Conservation (phyloP, 2,113 vertebrate species). For the Hylia prasina region DNA sequence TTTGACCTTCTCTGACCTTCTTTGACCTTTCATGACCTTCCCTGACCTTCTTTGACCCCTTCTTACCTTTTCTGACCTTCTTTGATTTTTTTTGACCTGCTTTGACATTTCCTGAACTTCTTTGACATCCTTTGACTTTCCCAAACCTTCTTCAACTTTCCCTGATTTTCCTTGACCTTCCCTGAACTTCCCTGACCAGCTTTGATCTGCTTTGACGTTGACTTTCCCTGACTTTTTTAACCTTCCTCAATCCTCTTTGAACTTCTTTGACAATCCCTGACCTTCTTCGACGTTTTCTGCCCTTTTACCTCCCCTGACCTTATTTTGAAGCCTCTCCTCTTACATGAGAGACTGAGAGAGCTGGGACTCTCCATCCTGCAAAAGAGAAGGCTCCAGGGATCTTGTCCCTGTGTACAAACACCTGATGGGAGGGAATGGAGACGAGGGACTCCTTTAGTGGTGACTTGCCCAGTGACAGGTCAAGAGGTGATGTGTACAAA, state of each 20-base stretch:
- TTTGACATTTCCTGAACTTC: neutral
- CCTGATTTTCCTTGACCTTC: neutral
- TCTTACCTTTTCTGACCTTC: neutral
- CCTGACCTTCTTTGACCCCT: neutral
- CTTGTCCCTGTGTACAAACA: neutral
- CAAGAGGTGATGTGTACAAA: neutral
- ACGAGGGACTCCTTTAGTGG: neutral
- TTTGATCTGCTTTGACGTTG: neutral
- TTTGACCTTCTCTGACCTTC: too few relatives aligned
- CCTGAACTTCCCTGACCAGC: neutral
- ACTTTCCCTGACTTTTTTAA: accelerated
- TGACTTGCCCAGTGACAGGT: neutral
- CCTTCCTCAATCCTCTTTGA: neutral
- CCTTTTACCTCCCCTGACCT: neutral
- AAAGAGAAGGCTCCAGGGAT: neutral
- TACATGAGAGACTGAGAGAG: neutral
- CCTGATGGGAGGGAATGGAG: neutral
- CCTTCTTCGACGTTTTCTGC: neutral
- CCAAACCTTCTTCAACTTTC: neutral
- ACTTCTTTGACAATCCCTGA: neutral
- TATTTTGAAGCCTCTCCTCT: neutral
- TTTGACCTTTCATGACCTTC: neutral
- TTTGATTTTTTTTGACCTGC: too few relatives aligned
- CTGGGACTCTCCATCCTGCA: neutral
- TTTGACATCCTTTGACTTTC: neutral